A percentile compares a stretch with the other conserved stretches of the same genome.
These are phyloP conservation scores for Electrophaes corylata DNA, from an alignment of 2,888 invertebrate genomes.

Conservation along the genomic window DNA sequence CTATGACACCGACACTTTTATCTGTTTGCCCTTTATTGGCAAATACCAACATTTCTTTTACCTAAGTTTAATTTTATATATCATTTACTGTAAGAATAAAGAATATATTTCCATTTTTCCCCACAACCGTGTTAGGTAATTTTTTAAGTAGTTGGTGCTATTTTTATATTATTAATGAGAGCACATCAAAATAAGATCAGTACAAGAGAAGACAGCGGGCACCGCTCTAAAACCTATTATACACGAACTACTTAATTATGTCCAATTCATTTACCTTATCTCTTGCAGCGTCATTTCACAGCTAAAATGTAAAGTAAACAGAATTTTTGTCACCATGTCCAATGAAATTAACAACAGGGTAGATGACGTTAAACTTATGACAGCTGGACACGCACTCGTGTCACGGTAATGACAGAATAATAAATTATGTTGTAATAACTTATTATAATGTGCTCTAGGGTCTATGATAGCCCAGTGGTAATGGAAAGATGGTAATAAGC, in stretches of 20 bases:
- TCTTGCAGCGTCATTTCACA: slow-evolving; percentile 66
- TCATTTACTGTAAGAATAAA: too few relatives aligned
- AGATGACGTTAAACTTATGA: slow-evolving; percentile 78
- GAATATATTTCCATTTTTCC: too few relatives aligned
- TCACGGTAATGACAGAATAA: slow-evolving; percentile 82
- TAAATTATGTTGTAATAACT: slow-evolving; percentile 83
- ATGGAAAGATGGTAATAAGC: slow-evolving; percentile 70
- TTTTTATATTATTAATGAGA: slow-evolving; percentile 17
- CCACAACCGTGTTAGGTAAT: neutral
- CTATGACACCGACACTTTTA: too few relatives aligned
- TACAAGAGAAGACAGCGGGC: slow-evolving; percentile 58
- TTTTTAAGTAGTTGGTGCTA: neutral
- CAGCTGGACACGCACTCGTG: slow-evolving; percentile 72
- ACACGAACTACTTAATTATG: slow-evolving; percentile 65
- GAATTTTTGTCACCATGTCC: slow-evolving; percentile 82
- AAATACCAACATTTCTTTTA: too few relatives aligned
- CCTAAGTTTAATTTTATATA: too few relatives aligned
- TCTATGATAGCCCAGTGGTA: slow-evolving; percentile 60
- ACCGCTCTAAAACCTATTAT: slow-evolving; percentile 66
- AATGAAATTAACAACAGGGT: slow-evolving; percentile 76
- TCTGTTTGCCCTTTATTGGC: too few relatives aligned
- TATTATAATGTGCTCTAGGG: slow-evolving; percentile 76
- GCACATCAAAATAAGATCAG: slow-evolving; percentile 36
- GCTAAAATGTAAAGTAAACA: slow-evolving; percentile 70
- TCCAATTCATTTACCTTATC: slow-evolving; percentile 68